Base-by-base conservation (phyloP, 2,888 invertebrate species). In the Dicycla oo region DNA sequence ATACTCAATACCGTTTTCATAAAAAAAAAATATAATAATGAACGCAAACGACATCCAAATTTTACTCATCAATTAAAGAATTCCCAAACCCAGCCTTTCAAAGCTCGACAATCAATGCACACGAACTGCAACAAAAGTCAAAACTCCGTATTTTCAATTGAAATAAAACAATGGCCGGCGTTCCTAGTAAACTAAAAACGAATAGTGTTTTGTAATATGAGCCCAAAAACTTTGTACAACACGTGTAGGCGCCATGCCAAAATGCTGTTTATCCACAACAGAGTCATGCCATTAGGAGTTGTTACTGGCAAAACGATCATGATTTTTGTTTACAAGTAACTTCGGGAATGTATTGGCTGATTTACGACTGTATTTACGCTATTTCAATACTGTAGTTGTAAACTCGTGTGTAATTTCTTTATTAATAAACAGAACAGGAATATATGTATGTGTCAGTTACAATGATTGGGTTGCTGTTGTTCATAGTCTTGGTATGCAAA, bases 171-270 rank as follows among this genome's bases (percentile, higher is more conserved):
- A 88, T 83, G 78, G 69, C 74, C 73, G 69, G 58, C 75, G 77
- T 88, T 86, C 86, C 78, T 73, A 75, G 88, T 85, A 88, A 83
- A 82, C 71, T 86, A 83, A 86, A 88, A 90, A 88, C 85, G 86
- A 86, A 82, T 85, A 79, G 72, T 90, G 89, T 91, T 93, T 90
- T 88, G 92, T 91, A 90, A 91, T 77, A 73, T 77, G 87, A 92
- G 67, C 75, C 82, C 86, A n/a, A 84, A 86, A 87, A 85, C 86
- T 84, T 85, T 78, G 76, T 75, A 84, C 92, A 90, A 84, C 92
- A 90, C 90, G 90, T 90, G 92, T 91, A 88, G 93, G 93, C 91
- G 86, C 57, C 26, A 73, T 79, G 90, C 93, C 93, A 92, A 87
- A 85, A 82, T 75, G 49, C 83, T 91, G 88, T 91, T 90, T 89